Conservation (phyloP, 2,888 invertebrate genomes). For the Drosophila setosimentum region DNA sequence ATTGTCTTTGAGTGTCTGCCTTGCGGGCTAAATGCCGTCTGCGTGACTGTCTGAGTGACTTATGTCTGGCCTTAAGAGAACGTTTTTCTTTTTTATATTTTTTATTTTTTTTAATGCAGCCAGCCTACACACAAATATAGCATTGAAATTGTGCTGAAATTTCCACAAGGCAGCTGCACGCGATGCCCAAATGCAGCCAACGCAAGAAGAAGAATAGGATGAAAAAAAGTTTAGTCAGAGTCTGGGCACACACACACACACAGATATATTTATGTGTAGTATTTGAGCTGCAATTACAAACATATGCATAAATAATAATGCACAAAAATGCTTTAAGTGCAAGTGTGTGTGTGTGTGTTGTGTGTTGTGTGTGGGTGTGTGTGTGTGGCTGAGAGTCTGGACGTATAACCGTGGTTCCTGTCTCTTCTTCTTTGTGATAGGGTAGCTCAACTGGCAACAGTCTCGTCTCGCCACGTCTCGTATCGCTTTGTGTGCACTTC, state of each 20-base stretch:
- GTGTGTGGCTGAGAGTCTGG: conserved; percentile 14
- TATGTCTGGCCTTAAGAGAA: conserved; percentile 76
- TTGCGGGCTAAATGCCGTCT: conserved; percentile 38
- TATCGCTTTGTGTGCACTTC: conserved; percentile 63
- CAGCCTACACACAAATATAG: conserved; percentile 68
- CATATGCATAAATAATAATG: conserved; percentile 82
- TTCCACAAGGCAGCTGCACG: conserved; percentile 54
- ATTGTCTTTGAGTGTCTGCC: conserved; percentile 67
- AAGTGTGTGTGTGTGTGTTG: conserved; percentile 22
- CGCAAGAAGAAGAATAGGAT: conserved; percentile 6
- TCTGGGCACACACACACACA: conserved; percentile 52
- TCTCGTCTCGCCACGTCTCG: conserved; percentile 29
- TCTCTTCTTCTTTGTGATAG: conserved; percentile 15
- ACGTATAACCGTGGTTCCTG: conserved; percentile 35
- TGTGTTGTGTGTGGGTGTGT: conserved; percentile 24
- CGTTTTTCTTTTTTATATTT: conserved; percentile 12
- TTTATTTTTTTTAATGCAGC: neutral
- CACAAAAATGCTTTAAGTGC: conserved; percentile 77
- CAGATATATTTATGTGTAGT: conserved; percentile 11
- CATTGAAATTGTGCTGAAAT: conserved; percentile 66
- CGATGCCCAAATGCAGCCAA: conserved; percentile 52
- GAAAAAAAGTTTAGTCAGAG: conserved; percentile 48
- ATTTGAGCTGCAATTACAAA: conserved; percentile 66
- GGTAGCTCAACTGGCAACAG: conserved; percentile 48
- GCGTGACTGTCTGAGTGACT: conserved; percentile 77